Conservation (phyloP, 2,797 vertebrate genomes). For the Rhyacichthys aspro region DNA sequence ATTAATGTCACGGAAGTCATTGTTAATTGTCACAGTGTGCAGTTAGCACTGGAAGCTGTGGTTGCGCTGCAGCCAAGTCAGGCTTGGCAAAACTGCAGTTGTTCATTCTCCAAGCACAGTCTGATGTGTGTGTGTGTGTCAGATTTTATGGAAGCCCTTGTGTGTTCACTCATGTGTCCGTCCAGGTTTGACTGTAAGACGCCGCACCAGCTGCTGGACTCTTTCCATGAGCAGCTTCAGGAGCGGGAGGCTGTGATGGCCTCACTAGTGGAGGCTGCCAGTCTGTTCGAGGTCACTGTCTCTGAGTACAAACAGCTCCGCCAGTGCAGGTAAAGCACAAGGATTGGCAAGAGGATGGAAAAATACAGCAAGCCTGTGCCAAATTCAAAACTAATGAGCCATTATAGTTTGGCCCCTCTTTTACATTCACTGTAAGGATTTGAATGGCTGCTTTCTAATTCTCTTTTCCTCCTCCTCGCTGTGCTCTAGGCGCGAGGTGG, state of each 20-base stretch:
- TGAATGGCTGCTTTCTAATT: conserved; percentile 11
- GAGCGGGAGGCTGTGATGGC: conserved; percentile 88
- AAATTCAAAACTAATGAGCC: conserved; percentile 32
- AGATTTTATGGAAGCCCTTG: conserved; percentile 3
- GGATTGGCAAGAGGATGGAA: conserved; percentile 6
- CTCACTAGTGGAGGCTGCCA: conserved; percentile 84
- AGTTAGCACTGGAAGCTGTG: conserved; percentile 21
- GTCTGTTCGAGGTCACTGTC: conserved; percentile 90
- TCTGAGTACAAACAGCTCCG: conserved; percentile 90
- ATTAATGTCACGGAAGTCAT: conserved; percentile 68
- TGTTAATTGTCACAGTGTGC: conserved; percentile 56
- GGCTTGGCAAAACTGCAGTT: conserved; percentile 29
- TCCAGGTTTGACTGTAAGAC: conserved; percentile 84
- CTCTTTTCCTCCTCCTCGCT: conserved; percentile 7
- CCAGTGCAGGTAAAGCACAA: conserved; percentile 84
- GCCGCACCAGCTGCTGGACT: conserved; percentile 86
- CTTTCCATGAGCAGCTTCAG: conserved; percentile 84
- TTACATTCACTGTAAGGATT: conserved; percentile 8
- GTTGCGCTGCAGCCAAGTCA: conserved; percentile 39
- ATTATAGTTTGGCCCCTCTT: conserved; percentile 4
- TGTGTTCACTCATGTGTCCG: conserved; percentile 22
- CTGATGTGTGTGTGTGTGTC: conserved; percentile 31
- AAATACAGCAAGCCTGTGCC: background rate
- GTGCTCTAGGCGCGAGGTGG: conserved; percentile 75
- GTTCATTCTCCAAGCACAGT: conserved; percentile 33